Base-by-base conservation (phyloP, 2,797 vertebrate genomes). In the Cichlasoma orientale region DNA sequence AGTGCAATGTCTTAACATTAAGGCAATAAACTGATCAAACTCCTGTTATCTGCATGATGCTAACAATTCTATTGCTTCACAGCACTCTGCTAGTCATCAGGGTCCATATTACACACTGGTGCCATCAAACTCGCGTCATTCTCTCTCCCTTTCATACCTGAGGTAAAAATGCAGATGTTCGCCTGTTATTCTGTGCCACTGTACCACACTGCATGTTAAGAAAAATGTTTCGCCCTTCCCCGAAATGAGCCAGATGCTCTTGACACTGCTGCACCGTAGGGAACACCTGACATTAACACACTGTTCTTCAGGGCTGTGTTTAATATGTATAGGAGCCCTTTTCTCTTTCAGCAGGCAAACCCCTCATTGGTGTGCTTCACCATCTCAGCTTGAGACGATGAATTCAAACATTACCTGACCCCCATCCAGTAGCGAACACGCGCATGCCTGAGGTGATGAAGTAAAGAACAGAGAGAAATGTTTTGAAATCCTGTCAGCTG, bases 241-340 rank as follows among this genome's bases (percentile, higher is more conserved):
- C 72, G 74, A 89, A 86, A 85, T 74, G 79, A 90, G 87, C 74
- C 91, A 92, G 87, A 89, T 91, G 91, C 80, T 86, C 75, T 79
- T 85, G 89, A 91, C 86, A 82, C 70, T 79, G 77, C 74, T 41
- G 72, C 86, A 88, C 94, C 82, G 66, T 56, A 75, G 94, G 94
- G 92, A 93, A 84, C 77, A 93, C 86, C 89, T 94, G 92, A 93
- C 92, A 94, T 94, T 92, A 93, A 85, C 88, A 80, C 86, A 75
- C 72, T 71, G 82, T 79, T 93, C 87, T 89, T 81, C 89, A 74
- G 80, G 76, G 84, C 80, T 75, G 86, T 92, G 86, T 94, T 94
- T 93, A 94, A 93, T 94, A 93, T 94, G 91, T 84, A 93, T 86
- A 83, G 75, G 77, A 88, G 86, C 84, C 73, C 69, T 88, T 92